Percentiles rank a stretch among this genome's conserved stretches.
Evolutionary conservation across 2,888 invertebrate species (phyloP).

Genomic region (Adineta ricciae): DNA sequence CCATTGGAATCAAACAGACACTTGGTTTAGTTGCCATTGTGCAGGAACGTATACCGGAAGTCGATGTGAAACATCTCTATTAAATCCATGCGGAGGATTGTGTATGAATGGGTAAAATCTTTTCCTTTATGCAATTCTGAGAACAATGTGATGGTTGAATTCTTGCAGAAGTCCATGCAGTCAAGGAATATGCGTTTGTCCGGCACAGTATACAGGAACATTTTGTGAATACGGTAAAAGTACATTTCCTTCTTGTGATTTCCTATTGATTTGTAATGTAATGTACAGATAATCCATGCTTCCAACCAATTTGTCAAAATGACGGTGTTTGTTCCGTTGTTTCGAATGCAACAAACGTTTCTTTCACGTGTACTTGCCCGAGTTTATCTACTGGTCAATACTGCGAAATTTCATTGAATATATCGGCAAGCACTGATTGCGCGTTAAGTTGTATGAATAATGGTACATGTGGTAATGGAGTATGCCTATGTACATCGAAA

Average conservation of each 20-base stretch:
- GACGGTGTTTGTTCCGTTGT: neutral
- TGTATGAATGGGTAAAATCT: conserved; percentile 3
- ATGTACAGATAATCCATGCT: conserved; percentile 1
- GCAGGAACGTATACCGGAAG: conserved; percentile 7
- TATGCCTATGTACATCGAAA: neutral
- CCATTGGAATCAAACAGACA: neutral
- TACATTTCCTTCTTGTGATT: neutral
- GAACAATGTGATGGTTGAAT: neutral
- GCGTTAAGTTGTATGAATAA: neutral
- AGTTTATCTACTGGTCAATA: neutral
- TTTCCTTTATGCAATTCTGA: neutral
- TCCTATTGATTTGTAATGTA: neutral
- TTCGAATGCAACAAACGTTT: neutral
- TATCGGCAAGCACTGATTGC: neutral
- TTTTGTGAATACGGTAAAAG: conserved; percentile 4
- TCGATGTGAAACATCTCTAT: conserved; percentile 1
- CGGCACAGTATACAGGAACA: neutral
- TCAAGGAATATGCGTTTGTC: neutral
- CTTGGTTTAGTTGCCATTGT: neutral
- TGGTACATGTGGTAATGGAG: neutral
- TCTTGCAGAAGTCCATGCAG: neutral
- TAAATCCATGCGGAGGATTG: conserved; percentile 4
- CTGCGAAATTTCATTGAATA: neutral
- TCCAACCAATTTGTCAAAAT: neutral
- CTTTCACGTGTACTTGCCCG: conserved; percentile 13